phyloP scores from a whole-genome alignment of 2,888 invertebrate species.

The Tipula lateralis region DNA sequence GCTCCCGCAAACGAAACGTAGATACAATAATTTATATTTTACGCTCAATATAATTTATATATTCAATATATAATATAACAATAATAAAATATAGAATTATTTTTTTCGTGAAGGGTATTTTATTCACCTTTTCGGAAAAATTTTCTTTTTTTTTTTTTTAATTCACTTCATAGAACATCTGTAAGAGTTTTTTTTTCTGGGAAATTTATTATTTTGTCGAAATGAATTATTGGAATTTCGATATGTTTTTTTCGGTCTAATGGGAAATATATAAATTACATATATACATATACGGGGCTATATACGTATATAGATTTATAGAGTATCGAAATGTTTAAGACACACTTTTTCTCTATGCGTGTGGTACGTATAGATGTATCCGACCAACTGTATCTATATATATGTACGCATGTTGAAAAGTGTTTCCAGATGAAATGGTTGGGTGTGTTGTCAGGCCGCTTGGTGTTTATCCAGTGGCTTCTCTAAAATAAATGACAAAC shows the following conservation, averaged over 20 bases:
- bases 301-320: not conserved
- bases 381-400: not conserved
- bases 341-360: not conserved
- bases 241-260: not conserved
- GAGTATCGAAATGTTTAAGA: conserved; percentile 24
- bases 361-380: not conserved
- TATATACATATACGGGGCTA: not conserved
- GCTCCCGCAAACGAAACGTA: not conserved
- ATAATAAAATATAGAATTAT: not conserved
- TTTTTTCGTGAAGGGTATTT: not conserved
- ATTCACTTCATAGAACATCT: conserved; percentile 11
- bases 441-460: too few species aligned
- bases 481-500: too few species aligned
- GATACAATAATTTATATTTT: not conserved
- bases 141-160: not conserved
- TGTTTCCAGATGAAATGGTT: too few species aligned
- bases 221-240: conserved; percentile 24
- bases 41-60: conserved; percentile 19
- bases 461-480: too few species aligned
- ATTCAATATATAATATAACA: not conserved
- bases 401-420: not conserved
- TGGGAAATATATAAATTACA: conserved; percentile 24
- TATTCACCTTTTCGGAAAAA: not conserved
- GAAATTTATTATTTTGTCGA: conserved; percentile 19
- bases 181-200: not conserved